Evolutionary conservation across 1,140 invertebrate genomes (phyloP).

Genomic region (Leptoteleia sp.): DNA sequence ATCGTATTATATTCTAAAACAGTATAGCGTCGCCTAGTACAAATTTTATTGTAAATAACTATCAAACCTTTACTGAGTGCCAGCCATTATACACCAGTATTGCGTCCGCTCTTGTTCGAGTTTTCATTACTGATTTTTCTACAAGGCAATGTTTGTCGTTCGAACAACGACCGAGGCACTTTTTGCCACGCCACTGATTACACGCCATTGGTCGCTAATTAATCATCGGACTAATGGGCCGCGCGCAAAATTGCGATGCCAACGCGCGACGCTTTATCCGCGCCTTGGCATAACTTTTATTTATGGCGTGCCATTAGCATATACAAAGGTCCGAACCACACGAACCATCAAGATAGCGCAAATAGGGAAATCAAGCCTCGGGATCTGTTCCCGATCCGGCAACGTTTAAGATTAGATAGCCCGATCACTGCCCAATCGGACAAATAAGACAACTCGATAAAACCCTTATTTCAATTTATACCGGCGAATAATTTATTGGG

Average conservation of each 20-base stretch:
- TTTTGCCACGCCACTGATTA: constrained; percentile 12
- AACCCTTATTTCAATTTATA: constrained; percentile 48
- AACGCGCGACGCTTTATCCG: neutral
- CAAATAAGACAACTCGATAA: constrained; percentile 57
- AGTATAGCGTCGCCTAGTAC: too few relatives aligned
- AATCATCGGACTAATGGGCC: constrained; percentile 6
- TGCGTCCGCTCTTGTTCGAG: too few relatives aligned
- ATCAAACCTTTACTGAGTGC: too few relatives aligned
- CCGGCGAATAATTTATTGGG: constrained; percentile 41
- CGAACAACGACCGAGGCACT: neutral
- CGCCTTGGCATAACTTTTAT: constrained; percentile 21
- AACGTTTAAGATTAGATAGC: constrained; percentile 52
- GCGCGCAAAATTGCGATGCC: neutral
- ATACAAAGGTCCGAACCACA: constrained; percentile 21
- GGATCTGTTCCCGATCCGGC: constrained; percentile 43
- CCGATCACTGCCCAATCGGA: constrained; percentile 50
- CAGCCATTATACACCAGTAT: too few relatives aligned
- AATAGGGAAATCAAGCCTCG: constrained; percentile 49
- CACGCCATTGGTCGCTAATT: neutral
- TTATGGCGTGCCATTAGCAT: constrained; percentile 35
- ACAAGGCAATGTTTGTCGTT: constrained; percentile 31
- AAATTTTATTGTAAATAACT: too few relatives aligned
- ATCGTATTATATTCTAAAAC: too few relatives aligned
- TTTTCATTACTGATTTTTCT: too few relatives aligned
- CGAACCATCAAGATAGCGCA: constrained; percentile 43